Evolutionary conservation across 2,888 invertebrate species (phyloP).

Genomic region (Cheilosia variabilis): DNA sequence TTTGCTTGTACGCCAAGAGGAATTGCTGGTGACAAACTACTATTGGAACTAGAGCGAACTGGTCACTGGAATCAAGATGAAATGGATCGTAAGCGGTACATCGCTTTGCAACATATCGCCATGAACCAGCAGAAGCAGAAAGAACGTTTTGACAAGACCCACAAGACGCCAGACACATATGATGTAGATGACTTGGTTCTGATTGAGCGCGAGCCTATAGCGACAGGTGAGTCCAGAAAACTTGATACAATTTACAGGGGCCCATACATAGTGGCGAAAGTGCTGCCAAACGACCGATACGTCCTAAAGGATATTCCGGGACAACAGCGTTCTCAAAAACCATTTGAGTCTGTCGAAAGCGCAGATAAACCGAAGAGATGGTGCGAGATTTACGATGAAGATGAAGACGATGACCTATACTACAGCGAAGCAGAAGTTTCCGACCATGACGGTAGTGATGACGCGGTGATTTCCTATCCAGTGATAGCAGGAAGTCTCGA

Average conservation of each 20-base stretch:
- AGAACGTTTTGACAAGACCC: conserved; percentile 5
- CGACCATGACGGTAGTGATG: not conserved
- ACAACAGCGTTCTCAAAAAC: conserved; percentile 13
- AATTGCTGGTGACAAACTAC: conserved; percentile 7
- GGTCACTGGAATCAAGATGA: conserved; percentile 2
- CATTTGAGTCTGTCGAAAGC: conserved; percentile 17
- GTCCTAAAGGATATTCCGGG: conserved; percentile 69
- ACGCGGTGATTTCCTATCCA: not conserved
- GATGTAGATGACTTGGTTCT: conserved; percentile 5
- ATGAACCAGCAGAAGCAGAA: conserved; percentile 16
- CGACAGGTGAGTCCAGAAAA: conserved; percentile 75
- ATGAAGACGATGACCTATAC: not conserved
- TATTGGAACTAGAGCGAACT: not conserved
- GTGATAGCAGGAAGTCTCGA: conserved; percentile 2
- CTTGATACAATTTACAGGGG: conserved; percentile 76
- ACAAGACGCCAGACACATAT: conserved; percentile 14
- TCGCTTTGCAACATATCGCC: not conserved
- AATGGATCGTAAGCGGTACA: conserved; percentile 14
- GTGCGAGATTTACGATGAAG: conserved; percentile 14
- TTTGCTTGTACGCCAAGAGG: conserved; percentile 4
- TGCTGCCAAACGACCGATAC: conserved; percentile 76
- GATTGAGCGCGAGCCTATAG: conserved; percentile 32
- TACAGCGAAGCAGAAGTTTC: not conserved
- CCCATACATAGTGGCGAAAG: conserved; percentile 76
- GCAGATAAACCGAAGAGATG: conserved; percentile 15